A percentile compares a stretch with the other conserved stretches of the same genome.
Conservation (phyloP, 2,797 vertebrate genomes). For the Myotis planiceps region DNA sequence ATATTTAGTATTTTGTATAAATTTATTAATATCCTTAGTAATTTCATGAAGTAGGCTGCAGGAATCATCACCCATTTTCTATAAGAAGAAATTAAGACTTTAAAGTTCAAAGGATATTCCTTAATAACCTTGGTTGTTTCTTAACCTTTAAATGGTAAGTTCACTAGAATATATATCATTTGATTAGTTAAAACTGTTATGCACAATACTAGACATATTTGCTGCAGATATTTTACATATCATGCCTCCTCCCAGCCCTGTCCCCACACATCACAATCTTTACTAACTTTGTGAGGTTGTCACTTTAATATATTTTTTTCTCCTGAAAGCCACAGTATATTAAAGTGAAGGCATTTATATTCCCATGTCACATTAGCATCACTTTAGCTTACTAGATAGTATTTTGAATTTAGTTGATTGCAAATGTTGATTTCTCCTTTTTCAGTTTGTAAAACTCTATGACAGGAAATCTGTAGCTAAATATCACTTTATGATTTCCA, state of each 20-base stretch:
- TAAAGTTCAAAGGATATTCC: background rate
- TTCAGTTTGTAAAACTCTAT: constrained; percentile 84
- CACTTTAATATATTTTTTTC: constrained; percentile 36
- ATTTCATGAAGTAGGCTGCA: constrained; percentile 8
- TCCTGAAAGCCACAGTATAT: background rate
- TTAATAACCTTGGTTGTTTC: constrained; percentile 9
- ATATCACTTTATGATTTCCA: constrained; percentile 87
- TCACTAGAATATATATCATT: background rate
- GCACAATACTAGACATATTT: background rate
- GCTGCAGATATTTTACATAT: background rate
- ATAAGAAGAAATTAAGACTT: background rate
- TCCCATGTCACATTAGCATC: constrained; percentile 49
- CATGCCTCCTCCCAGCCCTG: background rate
- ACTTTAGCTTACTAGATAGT: constrained; percentile 62
- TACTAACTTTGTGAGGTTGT: background rate
- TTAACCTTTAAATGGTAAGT: constrained; percentile 17
- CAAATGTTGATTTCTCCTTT: constrained; percentile 82
- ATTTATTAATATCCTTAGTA: constrained; percentile 8
- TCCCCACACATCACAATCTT: background rate
- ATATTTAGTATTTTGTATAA: background rate
- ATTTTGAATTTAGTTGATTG: constrained; percentile 81
- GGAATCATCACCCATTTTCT: background rate
- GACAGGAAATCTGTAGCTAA: constrained; percentile 87
- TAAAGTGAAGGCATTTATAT: constrained; percentile 55
- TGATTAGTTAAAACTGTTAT: background rate